Evolutionary conservation across 2,797 vertebrate species (phyloP), one percentile per base, ranked within the genome.

Genomic region (Cirrhinus molitorella): DNA sequence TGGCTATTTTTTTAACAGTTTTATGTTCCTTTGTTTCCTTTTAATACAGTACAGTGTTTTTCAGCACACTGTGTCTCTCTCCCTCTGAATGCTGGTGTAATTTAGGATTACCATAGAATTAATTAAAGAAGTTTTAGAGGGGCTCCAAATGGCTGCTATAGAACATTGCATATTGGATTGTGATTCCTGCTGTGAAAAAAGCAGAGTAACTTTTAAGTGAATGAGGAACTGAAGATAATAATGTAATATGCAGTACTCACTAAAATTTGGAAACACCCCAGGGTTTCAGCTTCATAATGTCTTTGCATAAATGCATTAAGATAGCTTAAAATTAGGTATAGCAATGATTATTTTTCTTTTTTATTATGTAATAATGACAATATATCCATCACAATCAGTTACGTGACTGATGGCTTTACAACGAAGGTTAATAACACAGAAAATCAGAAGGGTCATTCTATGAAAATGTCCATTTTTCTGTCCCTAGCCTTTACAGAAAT

Each of bases 81-180:
- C 55, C n/a, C 19, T 72, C 31, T 43, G 49, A 74, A 83, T 47
- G 3, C 70, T 76, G 65, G 53, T 76, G 76, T 86, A 83, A 85
- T 86, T 88, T 85, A 86, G 83, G 79, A 83, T 86, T 86, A 82
- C 55, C 65, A 85, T 49, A 79, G 45, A 88, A 83, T 86, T 83
- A 83, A 84, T 83, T 85, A 75, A 85, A 85, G 12, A 23, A 65
- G 73, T 79, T 85, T 80, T 80, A 68, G 61, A 83, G 34, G 45
- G 19, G 43, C 37, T 81, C 53, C 45, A 70, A 85, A 78, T 83
- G 51, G 23, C 61, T 85, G 74, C 57, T 28, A 66, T 73, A 25
- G 70, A 72, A 77, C 19, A 83, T 25, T 65, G 51, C 79, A 51
- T 28, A 65, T 40, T 73, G 40, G 57, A 37, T 49, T 68, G 51